Evolutionary conservation across 2,888 invertebrate genomes (phyloP).

Genomic region (Calameuta filiformis): DNA sequence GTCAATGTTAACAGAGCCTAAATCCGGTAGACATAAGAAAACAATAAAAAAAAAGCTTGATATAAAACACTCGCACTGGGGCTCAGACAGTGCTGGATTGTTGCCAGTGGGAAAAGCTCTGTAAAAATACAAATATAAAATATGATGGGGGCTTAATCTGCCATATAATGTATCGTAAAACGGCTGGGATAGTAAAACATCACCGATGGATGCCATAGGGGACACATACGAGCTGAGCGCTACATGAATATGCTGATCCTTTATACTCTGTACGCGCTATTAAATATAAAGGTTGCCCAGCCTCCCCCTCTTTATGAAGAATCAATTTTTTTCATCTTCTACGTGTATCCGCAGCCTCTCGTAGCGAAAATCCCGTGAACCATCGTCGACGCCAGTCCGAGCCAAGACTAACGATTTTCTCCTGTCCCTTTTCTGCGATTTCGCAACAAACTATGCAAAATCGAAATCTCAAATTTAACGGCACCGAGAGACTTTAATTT

Average conservation of each 20-base stretch:
- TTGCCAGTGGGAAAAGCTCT: slow-evolving; percentile 15
- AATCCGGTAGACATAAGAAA: slow-evolving; percentile 22
- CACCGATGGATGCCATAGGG: slow-evolving; percentile 8
- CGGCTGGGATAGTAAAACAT: slow-evolving; percentile 17
- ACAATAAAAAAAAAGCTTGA: slow-evolving; percentile 14
- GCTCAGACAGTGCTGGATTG: slow-evolving; percentile 4
- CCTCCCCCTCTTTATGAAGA: background rate
- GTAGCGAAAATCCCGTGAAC: background rate
- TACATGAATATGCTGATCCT: slow-evolving; percentile 10
- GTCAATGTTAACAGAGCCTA: slow-evolving; percentile 20
- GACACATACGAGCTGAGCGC: slow-evolving; percentile 5
- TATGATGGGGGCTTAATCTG: slow-evolving; percentile 20
- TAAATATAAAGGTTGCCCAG: background rate
- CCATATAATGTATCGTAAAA: slow-evolving; percentile 24
- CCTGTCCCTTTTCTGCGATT: background rate
- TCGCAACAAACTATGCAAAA: background rate
- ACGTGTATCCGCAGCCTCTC: background rate
- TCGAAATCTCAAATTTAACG: slow-evolving; percentile 11
- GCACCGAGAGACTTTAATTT: slow-evolving; percentile 15
- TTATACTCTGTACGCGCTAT: slow-evolving; percentile 3
- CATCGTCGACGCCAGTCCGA: background rate
- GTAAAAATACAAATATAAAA: slow-evolving; percentile 23
- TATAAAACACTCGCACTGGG: slow-evolving; percentile 14
- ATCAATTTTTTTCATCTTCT: background rate
- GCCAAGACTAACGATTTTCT: background rate